phyloP scores from a whole-genome alignment of 1,140 invertebrate genomes.

The Drosophila sechellia region DNA sequence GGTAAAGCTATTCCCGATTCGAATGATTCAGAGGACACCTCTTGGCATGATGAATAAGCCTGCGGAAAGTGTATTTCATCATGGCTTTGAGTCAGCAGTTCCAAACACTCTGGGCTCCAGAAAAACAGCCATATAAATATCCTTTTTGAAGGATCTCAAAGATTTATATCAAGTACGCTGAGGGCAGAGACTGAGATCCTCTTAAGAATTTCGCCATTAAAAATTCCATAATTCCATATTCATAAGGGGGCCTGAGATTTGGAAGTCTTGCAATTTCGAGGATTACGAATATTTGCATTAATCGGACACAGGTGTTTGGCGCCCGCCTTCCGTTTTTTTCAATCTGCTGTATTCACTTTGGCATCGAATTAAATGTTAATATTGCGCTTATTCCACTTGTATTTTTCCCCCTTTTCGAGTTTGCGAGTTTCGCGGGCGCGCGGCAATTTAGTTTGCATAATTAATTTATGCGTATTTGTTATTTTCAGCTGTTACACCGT shows the following conservation, averaged over 20 bases:
- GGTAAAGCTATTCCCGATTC: conserved; percentile 19
- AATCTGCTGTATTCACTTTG: conserved; percentile 6
- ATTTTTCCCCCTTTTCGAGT: not conserved
- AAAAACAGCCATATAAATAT: too few species aligned
- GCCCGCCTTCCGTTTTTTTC: conserved; percentile 7
- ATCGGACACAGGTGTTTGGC: conserved; percentile 20
- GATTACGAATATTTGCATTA: conserved; percentile 11
- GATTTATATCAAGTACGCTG: too few species aligned
- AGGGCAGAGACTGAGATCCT: not conserved
- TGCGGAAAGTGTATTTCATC: not conserved
- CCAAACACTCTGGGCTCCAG: too few species aligned
- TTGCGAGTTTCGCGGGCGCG: conserved; percentile 8
- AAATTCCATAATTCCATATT: not conserved
- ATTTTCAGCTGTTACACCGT: conserved; percentile 16
- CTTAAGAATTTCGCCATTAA: too few species aligned
- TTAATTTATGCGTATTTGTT: conserved; percentile 49
- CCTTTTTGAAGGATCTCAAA: too few species aligned
- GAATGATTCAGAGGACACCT: conserved; percentile 17
- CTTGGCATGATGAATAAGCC: not conserved
- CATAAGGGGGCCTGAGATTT: not conserved
- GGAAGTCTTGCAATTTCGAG: conserved; percentile 1
- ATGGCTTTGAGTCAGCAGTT: not conserved
- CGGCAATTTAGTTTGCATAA: conserved; percentile 52
- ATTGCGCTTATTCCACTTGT: conserved; percentile 14
- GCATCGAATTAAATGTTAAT: conserved; percentile 12